Evolutionary conservation across 2,888 invertebrate species (phyloP), one percentile per base, ranked within the genome.

Genomic region (Altica lythri): DNA sequence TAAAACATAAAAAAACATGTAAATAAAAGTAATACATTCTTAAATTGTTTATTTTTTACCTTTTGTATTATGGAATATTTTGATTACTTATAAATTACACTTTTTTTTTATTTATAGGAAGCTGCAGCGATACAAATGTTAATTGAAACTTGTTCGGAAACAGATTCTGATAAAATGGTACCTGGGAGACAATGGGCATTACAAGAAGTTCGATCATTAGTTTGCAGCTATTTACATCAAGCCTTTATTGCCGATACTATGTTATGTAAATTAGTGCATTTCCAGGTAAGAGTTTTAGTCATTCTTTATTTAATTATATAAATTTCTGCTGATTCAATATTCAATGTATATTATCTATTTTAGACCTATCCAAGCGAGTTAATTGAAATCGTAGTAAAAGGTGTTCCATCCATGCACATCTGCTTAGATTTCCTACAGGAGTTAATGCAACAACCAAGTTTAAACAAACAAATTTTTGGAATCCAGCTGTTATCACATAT

Each of bases 371-470:
- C 95, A 0, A 83, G 90, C 63, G 91, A 95, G 71, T 78, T 98
- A 18, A 79, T 99, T 16, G 90, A 93, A 6, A 87, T 96, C 47
- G 92, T 95, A 1, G 94, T 96, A 2, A 86, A 90, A 64, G 95
- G 96, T 13, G 94, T 99, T 56, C 98, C 98, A 0, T 98, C 98
- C 1, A 95, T 98, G 92, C 97, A 99, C 72, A 97, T 98, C 65
- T 96, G 97, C 74, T 81, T 96, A 53, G 96, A 97, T 77, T 97
- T 95, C 75, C 88, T 98, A 44, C 93, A 94, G 5, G 98, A 98
- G 79, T 82, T 99, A 44, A 81, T 98, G 61, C 90, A 91, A 66
- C 95, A 95, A 75, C 93, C 95, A 0, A 92, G 94, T 71, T 82
- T 95, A 61, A 90, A 92, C 64, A 95, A 97, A 73, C 90, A 96